phyloP scores from a whole-genome alignment of 2,888 invertebrate species.

The Pasiphila rectangulata region DNA sequence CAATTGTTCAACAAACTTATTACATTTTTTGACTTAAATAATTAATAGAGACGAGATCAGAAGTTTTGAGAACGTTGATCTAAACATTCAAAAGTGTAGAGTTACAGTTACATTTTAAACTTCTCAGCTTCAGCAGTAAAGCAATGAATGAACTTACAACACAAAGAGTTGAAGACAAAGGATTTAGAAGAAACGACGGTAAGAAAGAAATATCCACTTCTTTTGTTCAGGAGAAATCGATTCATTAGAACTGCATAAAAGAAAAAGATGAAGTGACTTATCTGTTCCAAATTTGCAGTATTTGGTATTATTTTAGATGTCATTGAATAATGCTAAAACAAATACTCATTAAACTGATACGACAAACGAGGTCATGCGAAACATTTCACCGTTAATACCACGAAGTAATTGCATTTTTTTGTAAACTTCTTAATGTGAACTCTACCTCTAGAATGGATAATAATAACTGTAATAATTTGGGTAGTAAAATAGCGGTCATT shows the following conservation, averaged over 20 bases:
- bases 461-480: conserved; percentile 20
- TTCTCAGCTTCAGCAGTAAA: too few relatives aligned
- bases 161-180: conserved; percentile 30
- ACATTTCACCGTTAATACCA: conserved; percentile 24
- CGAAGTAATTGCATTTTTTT: conserved; percentile 28
- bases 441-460: conserved; percentile 15
- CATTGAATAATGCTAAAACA: not conserved
- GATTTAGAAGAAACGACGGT: conserved; percentile 19
- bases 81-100: conserved; percentile 30
- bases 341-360: not conserved
- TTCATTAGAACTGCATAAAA: conserved; percentile 20
- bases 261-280: not conserved
- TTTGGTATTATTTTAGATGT: not conserved
- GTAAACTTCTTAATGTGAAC: conserved; percentile 27
- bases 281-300: not conserved
- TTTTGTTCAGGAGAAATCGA: conserved; percentile 16
- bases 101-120: conserved; percentile 16
- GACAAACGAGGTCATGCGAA: conserved; percentile 8
- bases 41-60: too few relatives aligned
- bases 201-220: conserved; percentile 13
- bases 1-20: too few relatives aligned
- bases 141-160: conserved; percentile 25
- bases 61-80: conserved; percentile 27
- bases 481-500: conserved; percentile 22
- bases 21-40: too few relatives aligned